Conservation (phyloP, 2,797 vertebrate species). For the Gymnocypris eckloni region DNA sequence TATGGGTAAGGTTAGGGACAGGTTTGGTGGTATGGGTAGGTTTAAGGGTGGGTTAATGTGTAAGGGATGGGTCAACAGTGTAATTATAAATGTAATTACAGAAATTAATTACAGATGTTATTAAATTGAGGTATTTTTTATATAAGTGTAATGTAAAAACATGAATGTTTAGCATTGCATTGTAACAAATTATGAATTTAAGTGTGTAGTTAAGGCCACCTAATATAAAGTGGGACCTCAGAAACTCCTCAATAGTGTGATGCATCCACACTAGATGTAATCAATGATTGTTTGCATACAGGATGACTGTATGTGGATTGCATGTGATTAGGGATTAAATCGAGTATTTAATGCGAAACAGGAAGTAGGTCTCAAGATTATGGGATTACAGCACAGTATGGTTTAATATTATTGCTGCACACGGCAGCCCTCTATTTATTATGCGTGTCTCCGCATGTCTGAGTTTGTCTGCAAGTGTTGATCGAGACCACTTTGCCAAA, state of each 20-base stretch:
- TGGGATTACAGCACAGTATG: conserved; percentile 60
- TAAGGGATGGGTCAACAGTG: background rate
- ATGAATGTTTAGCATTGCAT: background rate
- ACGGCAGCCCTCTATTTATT: background rate
- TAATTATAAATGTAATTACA: background rate
- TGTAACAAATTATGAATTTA: background rate
- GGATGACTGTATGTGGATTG: conserved; percentile 26
- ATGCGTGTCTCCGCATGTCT: background rate
- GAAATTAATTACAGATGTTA: background rate
- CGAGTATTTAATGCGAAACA: conserved; percentile 50
- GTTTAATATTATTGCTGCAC: conserved; percentile 49
- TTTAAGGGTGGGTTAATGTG: no score
- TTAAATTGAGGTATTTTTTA: background rate
- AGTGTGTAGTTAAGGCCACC: no score
- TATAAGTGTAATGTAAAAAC: background rate
- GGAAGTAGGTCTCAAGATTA: conserved; percentile 62
- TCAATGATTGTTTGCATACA: background rate
- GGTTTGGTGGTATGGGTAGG: background rate
- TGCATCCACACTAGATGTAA: background rate
- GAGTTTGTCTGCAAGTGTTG: conserved; percentile 3
- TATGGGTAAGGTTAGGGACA: no score
- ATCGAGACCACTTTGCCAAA: conserved; percentile 19
- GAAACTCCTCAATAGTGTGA: background rate
- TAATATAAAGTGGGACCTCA: background rate
- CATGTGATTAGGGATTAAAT: conserved; percentile 58